Percentiles rank a stretch among this genome's conserved stretches.
Evolutionary conservation across 2,797 vertebrate genomes (phyloP).

Genomic region (Allenopithecus nigroviridis): DNA sequence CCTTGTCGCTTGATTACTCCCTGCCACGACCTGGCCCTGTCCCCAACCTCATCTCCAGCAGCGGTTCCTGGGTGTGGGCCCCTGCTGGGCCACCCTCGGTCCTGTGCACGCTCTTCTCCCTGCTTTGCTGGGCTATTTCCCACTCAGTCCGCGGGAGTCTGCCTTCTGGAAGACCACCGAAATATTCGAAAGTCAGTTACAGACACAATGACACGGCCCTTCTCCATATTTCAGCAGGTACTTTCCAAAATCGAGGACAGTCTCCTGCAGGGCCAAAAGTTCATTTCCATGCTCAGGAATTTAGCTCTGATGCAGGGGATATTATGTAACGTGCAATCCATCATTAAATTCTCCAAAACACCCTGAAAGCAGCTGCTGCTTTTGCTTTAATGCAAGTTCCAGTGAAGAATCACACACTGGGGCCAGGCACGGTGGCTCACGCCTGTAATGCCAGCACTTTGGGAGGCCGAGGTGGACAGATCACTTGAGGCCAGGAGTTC

Average conservation of each 20-base stretch:
- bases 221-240: not conserved
- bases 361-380: not conserved
- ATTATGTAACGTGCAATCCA: not conserved
- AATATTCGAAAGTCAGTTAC: not conserved
- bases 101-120: not conserved
- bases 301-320: not conserved
- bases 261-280: not conserved
- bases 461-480: not conserved
- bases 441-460: not conserved
- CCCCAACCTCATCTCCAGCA: not conserved
- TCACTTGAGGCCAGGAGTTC: not conserved
- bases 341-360: not conserved
- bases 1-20: rapidly evolving
- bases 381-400: not conserved
- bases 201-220: not conserved
- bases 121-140: not conserved
- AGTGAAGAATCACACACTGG: not conserved
- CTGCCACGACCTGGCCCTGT: not conserved
- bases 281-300: not conserved
- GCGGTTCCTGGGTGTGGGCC: not conserved
- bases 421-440: not conserved
- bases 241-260: not conserved
- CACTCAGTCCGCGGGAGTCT: not conserved
- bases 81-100: not conserved
- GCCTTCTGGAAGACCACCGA: not conserved